A percentile compares a stretch with the other conserved stretches of the same genome.
Evolutionary conservation across 2,797 vertebrate genomes (phyloP).

Genomic region (Pteronotus mesoamericanus): DNA sequence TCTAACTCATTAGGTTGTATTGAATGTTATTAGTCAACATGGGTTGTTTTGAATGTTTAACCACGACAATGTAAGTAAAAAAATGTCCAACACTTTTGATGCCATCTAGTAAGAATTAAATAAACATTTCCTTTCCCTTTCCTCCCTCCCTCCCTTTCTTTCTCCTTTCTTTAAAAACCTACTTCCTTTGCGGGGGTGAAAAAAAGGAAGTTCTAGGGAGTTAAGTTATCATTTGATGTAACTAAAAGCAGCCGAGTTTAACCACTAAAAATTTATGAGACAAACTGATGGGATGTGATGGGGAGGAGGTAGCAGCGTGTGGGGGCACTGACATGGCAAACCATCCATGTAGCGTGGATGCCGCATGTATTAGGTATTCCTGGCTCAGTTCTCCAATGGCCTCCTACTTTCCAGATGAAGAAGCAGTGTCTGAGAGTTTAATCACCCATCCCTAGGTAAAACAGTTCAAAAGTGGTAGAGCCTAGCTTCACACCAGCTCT

Average conservation of each 20-base stretch:
- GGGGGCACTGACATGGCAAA: not conserved
- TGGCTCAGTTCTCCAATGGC: not conserved
- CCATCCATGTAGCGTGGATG: no score
- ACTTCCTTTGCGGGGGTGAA: not conserved
- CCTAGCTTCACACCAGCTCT: not conserved
- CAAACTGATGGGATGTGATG: not conserved
- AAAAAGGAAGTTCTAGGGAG: not conserved
- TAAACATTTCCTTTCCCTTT: not conserved
- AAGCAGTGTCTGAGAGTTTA: not conserved
- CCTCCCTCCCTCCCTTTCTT: not conserved
- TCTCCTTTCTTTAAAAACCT: not conserved
- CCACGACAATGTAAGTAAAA: not conserved
- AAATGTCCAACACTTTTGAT: not conserved
- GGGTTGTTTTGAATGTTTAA: not conserved
- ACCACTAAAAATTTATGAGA: not conserved
- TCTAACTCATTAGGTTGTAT: not conserved
- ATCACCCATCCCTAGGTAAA: not conserved
- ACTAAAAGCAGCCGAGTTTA: not conserved
- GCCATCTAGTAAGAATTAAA: not conserved
- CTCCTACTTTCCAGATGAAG: not conserved
- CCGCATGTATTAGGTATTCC: not conserved
- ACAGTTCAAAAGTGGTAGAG: not conserved
- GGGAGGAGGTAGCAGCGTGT: rapidly evolving
- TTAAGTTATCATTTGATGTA: not conserved
- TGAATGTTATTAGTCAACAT: not conserved